These are phyloP conservation scores for Turnix velox DNA, from an alignment of 2,113 vertebrate genomes.

Conservation along the genomic window DNA sequence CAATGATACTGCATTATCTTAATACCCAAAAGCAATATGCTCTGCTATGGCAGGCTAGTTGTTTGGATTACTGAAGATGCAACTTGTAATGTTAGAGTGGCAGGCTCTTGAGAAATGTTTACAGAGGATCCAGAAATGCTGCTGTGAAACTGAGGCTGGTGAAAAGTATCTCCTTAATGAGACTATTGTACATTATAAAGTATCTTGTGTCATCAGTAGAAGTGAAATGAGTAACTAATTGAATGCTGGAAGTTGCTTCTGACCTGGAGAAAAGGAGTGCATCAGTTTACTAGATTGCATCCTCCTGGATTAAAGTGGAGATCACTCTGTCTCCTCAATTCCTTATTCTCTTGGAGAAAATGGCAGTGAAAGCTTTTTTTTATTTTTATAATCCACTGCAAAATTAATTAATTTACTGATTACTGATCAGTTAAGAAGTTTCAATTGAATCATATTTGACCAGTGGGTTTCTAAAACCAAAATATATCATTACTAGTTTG, in stretches of 20 bases:
- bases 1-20: background rate
- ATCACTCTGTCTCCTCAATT: background rate
- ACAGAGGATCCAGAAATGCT: background rate
- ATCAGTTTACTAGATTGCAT: background rate
- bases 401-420: background rate
- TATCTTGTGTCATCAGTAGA: background rate
- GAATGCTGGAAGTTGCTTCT: background rate
- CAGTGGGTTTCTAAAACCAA: background rate
- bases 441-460: background rate
- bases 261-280: background rate
- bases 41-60: background rate
- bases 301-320: background rate
- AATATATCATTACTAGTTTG: background rate
- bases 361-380: background rate
- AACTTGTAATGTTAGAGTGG: background rate
- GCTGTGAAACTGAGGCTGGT: background rate
- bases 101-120: background rate
- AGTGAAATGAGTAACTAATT: background rate
- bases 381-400: background rate
- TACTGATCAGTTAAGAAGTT: background rate
- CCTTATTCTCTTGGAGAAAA: background rate
- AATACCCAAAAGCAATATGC: background rate
- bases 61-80: background rate
- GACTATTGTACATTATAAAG: background rate
- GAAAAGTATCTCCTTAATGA: background rate